A percentile compares a stretch with the other conserved stretches of the same genome.
Conservation (phyloP, 2,113 vertebrate genomes). For the Lagopus leucura region DNA sequence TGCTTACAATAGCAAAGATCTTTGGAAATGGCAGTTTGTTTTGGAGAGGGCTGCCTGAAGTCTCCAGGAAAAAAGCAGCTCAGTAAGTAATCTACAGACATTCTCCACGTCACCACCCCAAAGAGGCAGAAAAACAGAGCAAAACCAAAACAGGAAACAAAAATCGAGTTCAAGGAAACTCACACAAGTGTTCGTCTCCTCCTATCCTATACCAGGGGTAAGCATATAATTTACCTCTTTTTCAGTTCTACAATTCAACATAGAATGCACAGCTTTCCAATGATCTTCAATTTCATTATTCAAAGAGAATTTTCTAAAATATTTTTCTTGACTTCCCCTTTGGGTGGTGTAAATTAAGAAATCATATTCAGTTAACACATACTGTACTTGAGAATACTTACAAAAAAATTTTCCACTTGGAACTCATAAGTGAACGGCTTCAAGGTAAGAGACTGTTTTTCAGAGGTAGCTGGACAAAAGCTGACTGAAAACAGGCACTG, state of each 20-base stretch:
- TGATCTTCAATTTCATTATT: not conserved
- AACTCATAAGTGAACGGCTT: slow-evolving; percentile 92
- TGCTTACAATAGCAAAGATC: not conserved
- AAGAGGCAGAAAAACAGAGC: not conserved
- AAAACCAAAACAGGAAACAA: not conserved
- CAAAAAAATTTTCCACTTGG: slow-evolving; percentile 91
- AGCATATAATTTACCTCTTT: not conserved
- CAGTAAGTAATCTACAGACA: not conserved
- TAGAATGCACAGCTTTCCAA: not conserved
- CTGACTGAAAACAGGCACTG: slow-evolving; percentile 87
- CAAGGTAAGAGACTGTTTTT: slow-evolving; percentile 75
- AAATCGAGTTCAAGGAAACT: not conserved
- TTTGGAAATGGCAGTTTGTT: not conserved
- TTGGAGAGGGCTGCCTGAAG: not conserved
- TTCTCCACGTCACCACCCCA: not conserved
- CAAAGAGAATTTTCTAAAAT: not conserved
- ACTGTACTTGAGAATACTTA: slow-evolving; percentile 67
- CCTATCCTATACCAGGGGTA: not conserved
- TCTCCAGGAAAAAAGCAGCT: not conserved
- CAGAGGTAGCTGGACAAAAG: slow-evolving; percentile 83
- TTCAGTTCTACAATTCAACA: not conserved
- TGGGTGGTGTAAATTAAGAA: not conserved
- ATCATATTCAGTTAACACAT: not conserved
- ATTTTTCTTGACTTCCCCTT: not conserved
- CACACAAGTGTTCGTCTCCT: not conserved